These are phyloP conservation scores for Prolemur simus DNA, from an alignment of 2,113 vertebrate species.

Conservation along the genomic window DNA sequence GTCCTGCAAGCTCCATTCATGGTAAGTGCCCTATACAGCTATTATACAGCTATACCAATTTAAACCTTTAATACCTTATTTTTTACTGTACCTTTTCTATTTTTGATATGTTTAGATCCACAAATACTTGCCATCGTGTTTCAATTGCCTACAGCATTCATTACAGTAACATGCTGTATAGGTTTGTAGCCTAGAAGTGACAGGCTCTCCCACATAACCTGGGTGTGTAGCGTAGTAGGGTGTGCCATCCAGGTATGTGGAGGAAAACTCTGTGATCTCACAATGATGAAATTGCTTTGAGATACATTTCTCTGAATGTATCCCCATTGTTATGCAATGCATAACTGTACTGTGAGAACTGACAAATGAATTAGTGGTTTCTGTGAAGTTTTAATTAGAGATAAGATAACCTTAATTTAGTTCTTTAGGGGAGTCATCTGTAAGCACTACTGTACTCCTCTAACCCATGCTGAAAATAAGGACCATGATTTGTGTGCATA, in stretches of 20 bases:
- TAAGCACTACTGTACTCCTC: not conserved
- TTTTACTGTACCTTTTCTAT: not conserved
- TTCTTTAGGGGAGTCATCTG: not conserved
- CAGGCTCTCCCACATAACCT: not conserved
- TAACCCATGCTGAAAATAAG: not conserved
- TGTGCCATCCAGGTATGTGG: not conserved
- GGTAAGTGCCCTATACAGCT: too few species aligned
- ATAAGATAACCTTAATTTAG: constrained; percentile 7
- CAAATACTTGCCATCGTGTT: not conserved
- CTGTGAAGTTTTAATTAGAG: constrained; percentile 14
- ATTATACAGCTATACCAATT: not conserved
- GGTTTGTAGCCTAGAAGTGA: not conserved
- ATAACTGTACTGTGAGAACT: not conserved
- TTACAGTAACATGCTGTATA: not conserved
- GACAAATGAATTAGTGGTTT: not conserved
- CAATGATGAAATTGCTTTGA: not conserved
- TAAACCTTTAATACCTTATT: not conserved
- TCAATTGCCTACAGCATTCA: not conserved
- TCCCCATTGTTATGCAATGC: not conserved
- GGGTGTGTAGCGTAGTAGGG: not conserved
- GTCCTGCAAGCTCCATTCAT: not conserved
- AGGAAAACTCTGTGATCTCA: not conserved
- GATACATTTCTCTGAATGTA: not conserved
- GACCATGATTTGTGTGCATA: not conserved
- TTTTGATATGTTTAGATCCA: not conserved